Conservation (phyloP, 2,888 invertebrate genomes). For the Ferdinandea cuprea region DNA sequence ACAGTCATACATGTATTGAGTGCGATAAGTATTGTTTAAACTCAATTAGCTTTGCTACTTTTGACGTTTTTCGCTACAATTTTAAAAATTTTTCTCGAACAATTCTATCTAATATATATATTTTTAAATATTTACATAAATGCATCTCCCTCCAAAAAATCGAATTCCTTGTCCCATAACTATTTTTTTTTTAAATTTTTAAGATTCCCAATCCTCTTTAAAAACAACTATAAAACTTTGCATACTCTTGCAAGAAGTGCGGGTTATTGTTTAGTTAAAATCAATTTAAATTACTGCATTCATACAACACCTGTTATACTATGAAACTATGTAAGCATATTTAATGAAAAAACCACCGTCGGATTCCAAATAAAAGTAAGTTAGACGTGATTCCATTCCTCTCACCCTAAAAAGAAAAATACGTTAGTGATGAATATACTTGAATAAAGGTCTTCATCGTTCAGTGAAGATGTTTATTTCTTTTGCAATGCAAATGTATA, state of each 20-base stretch:
- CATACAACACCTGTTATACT: conserved; percentile 62
- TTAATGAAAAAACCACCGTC: background rate
- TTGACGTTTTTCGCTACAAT: too few species aligned
- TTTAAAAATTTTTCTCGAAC: too few species aligned
- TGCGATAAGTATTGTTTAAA: too few species aligned
- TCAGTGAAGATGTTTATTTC: background rate
- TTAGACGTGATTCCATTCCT: background rate
- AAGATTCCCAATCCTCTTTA: too few species aligned
- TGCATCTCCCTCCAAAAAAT: too few species aligned
- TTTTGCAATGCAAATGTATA: too few species aligned
- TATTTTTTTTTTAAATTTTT: too few species aligned
- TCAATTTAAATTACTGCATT: conserved; percentile 1
- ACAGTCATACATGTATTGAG: too few species aligned
- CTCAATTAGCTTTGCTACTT: too few species aligned
- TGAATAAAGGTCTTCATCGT: background rate
- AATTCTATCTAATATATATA: too few species aligned
- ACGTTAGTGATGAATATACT: conserved; percentile 23
- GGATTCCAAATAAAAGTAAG: background rate
- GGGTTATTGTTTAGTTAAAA: background rate
- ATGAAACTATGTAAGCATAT: background rate
- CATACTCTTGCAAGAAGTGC: background rate
- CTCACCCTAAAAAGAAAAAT: conserved; percentile 65
- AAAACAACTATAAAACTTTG: background rate
- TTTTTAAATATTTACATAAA: too few species aligned
- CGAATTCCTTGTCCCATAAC: too few species aligned